Conservation (phyloP, 2,113 vertebrate species). For the Motacilla alba region DNA sequence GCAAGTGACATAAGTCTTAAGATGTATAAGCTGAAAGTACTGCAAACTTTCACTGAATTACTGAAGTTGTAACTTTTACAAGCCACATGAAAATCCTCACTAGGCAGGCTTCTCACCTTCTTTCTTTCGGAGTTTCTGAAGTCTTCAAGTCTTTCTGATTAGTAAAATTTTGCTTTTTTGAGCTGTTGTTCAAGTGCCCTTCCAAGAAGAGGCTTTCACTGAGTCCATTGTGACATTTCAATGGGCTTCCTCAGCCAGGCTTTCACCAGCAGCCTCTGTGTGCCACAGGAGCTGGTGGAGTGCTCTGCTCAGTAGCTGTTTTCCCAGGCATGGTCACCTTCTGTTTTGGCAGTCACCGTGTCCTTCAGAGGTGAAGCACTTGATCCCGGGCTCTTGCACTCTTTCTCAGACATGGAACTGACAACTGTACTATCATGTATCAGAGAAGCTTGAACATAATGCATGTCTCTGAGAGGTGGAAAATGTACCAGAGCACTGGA, state of each 20-base stretch:
- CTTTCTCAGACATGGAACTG: neutral
- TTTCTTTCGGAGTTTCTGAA: neutral
- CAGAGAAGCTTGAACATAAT: neutral
- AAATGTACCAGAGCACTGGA: neutral
- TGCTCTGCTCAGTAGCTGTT: neutral
- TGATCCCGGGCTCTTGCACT: neutral
- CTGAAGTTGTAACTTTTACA: neutral
- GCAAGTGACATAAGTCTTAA: neutral
- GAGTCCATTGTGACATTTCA: neutral
- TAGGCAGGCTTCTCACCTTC: neutral
- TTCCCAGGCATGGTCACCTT: neutral
- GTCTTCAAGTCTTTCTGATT: neutral
- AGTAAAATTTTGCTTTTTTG: neutral
- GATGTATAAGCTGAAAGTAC: neutral
- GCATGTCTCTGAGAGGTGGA: fast-evolving
- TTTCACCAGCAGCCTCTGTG: neutral
- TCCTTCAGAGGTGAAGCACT: neutral
- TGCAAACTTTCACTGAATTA: neutral
- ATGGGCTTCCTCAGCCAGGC: neutral
- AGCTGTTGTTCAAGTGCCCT: neutral
- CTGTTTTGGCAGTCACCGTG: fast-evolving
- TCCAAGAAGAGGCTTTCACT: neutral
- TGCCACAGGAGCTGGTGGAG: neutral
- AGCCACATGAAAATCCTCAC: neutral
- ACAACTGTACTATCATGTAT: fast-evolving